Evolutionary conservation across 2,888 invertebrate genomes (phyloP).

Genomic region (Apoderus coryli): DNA sequence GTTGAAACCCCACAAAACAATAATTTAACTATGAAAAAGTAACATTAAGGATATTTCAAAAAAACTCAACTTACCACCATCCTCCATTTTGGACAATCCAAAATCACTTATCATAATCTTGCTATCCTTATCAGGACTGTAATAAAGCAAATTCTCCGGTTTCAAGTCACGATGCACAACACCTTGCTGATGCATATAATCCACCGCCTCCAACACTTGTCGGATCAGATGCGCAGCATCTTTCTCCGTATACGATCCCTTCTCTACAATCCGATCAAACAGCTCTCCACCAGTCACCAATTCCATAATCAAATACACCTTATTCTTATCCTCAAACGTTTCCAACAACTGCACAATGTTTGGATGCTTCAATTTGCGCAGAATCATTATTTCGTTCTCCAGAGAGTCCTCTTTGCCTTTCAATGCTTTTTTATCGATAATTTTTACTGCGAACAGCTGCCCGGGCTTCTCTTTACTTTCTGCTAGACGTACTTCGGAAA

Average conservation of each 20-base stretch:
- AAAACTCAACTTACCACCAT: too few relatives aligned
- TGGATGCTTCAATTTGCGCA: conserved; percentile 89
- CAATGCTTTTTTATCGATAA: conserved; percentile 96
- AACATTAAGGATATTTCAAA: too few relatives aligned
- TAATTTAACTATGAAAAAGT: too few relatives aligned
- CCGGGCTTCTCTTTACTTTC: conserved; percentile 85
- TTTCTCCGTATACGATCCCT: conserved; percentile 97
- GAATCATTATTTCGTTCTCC: conserved; percentile 96
- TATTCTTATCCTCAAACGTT: conserved; percentile 94
- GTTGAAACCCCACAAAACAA: too few relatives aligned
- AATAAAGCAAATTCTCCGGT: conserved; percentile 94
- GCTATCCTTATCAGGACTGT: conserved; percentile 92
- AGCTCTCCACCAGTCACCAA: conserved; percentile 96
- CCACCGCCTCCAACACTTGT: conserved; percentile 95
- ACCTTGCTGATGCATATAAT: conserved; percentile 98
- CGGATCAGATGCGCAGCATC: conserved; percentile 94
- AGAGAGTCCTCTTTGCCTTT: conserved; percentile 98
- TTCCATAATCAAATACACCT: conserved; percentile 95
- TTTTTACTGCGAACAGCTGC: conserved; percentile 91
- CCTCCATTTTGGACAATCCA: conserved; percentile 97
- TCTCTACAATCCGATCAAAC: conserved; percentile 96
- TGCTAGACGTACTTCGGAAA: conserved; percentile 92
- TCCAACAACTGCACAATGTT: conserved; percentile 96
- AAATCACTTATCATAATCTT: conserved; percentile 99
- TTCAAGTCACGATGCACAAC: conserved; percentile 97